Evolutionary conservation across 2,888 invertebrate species (phyloP), one percentile per base, ranked within the genome.

Genomic region (Lobophora halterata): DNA sequence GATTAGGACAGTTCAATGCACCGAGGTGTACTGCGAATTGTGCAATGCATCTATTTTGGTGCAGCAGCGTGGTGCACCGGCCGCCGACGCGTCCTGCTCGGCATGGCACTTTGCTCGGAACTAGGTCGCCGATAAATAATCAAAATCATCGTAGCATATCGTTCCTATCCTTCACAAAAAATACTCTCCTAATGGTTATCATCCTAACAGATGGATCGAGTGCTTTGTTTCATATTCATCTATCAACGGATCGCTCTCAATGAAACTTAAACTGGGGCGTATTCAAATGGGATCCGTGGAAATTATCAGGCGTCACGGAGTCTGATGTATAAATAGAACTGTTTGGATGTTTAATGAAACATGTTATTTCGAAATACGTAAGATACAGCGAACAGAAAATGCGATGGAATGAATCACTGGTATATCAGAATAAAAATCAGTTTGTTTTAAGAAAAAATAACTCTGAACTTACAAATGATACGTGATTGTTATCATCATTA

Each of bases 1-100:
- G 73, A 79, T 81, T 79, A 79, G 80, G 79, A 73, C 69, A 78
- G 87, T 86, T 87, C 87, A 87, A 78, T 81, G 86, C 79, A 75
- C 87, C 52, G 71, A 73, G 72, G 71, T 82, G 78, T 68, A 76
- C 71, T 79, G 80, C 85, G 65, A 85, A 86, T 86, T 86, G 85
- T 79, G 87, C 81, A 86, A 86, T 60, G 71, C 49, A 52, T 68
- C 79, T 87, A 87, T 87, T 87, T 86, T 43, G 64, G 78, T 73
- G 72, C 73, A 69, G 49, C 66, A 67, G 65, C 65, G 68, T 71
- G 65, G 68, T 72, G 74, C 74, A 76, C 57, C 65, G 64, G 52
- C 56, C 61, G 52, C 49, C 54, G 53, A 58, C 52, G 50, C 58
- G 62, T 49, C 52, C 51, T 51, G 60, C 52, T 54, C 51, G 60